Conservation (phyloP, 2,888 invertebrate species). For the Andricus curvator region DNA sequence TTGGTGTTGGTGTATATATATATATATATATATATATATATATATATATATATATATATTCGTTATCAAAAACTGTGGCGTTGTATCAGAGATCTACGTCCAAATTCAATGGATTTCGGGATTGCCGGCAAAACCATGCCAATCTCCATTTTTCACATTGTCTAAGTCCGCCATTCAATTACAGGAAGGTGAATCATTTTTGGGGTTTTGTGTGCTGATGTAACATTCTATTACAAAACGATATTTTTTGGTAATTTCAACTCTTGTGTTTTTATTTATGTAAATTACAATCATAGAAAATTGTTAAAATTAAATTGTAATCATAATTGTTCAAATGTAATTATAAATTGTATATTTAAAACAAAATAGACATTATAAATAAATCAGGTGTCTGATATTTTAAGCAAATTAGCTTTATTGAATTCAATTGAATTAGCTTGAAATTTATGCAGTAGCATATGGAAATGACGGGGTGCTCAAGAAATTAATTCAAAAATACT, state of each 20-base stretch:
- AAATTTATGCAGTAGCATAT: no score
- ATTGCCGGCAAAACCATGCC: neutral
- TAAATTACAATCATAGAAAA: no score
- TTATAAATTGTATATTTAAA: no score
- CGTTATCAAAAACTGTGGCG: neutral
- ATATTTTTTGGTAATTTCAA: neutral
- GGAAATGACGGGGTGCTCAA: no score
- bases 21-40: constrained; percentile 24
- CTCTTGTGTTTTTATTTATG: no score
- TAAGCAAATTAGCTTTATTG: no score
- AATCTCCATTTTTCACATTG: neutral
- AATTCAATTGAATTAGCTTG: no score
- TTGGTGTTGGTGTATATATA: neutral
- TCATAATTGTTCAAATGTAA: no score
- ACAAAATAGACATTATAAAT: no score
- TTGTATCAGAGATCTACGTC: neutral
- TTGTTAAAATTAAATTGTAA: no score
- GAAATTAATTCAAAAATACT: no score
- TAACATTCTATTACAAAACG: neutral
- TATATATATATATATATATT: constrained; percentile 27
- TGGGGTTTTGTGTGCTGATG: neutral
- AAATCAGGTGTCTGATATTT: no score
- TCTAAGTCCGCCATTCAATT: neutral
- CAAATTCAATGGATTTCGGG: neutral
- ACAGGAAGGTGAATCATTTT: neutral